Conservation (phyloP, 2,113 vertebrate species). For the Siphamia tubifer region DNA sequence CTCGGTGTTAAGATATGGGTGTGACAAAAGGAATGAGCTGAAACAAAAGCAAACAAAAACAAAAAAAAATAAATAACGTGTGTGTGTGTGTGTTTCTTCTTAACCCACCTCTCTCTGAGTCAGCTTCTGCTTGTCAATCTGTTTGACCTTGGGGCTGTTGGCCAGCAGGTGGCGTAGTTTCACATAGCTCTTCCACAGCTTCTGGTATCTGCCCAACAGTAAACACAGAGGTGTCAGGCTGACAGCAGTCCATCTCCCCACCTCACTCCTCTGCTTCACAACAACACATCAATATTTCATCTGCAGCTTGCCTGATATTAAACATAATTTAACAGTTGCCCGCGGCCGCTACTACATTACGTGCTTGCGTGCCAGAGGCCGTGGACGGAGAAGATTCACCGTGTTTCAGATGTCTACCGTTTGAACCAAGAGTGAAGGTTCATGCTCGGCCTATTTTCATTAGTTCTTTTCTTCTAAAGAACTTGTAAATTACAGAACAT, state of each 20-base stretch:
- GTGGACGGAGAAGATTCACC: not conserved
- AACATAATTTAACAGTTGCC: constrained; percentile 59
- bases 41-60: not conserved
- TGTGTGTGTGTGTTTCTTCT: not conserved
- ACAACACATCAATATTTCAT: constrained; percentile 66
- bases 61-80: too few species aligned
- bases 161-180: constrained; percentile 97
- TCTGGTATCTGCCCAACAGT: constrained; percentile 88
- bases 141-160: constrained; percentile 98
- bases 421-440: constrained; percentile 12
- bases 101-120: constrained; percentile 92
- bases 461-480: not conserved
- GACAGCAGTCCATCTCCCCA: constrained; percentile 10
- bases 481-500: not conserved
- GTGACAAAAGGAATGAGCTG: constrained; percentile 7
- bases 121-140: constrained; percentile 98
- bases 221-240: constrained; percentile 13
- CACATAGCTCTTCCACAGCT: constrained; percentile 98
- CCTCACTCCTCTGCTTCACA: not conserved
- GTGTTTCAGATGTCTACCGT: constrained; percentile 12
- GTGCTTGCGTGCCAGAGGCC: constrained; percentile 16
- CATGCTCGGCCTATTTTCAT: too few species aligned
- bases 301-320: constrained; percentile 28
- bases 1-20: not conserved
- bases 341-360: constrained; percentile 38